Base-by-base conservation (phyloP, 2,797 vertebrate genomes). In the Takifugu ocellatus region DNA sequence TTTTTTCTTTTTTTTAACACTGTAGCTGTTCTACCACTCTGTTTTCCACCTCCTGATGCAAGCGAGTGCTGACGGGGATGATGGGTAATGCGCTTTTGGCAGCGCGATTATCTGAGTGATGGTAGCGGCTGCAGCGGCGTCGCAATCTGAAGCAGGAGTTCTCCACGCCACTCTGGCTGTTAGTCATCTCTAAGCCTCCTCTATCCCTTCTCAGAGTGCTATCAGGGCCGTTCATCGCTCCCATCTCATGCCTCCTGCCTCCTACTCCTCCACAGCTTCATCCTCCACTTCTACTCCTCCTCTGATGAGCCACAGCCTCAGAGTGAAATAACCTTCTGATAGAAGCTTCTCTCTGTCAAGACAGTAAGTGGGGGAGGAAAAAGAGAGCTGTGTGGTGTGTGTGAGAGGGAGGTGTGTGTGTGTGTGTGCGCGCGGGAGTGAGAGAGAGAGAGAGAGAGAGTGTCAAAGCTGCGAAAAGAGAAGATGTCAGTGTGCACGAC, bases 301-400 rank as follows among this genome's bases (percentile, higher is more conserved):
- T 77, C 82, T 85, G 86, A 85, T 81, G 85, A 86, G 84, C 77
- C 81, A 77, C 71, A 78, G 79, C 78, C 73, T 80, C 66, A 82
- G 75, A 89, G 86, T 90, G 79, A 88, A 89, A 84, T 81, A 86
- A 75, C 78, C 84, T 58, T 76, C 81, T 83, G 82, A 87, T 73
- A 84, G 80, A 87, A 81, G 86, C 83, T 76, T 85, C 78, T 84
- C 78, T 84, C 75, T 87, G 81, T 87, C 81, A 87, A 88, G 84
- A 85, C 81, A 81, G 84, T 88, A 87, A 87, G 86, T 86, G 85
- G 75, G 82, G 63, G 76, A 29, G 69, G 81, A 51, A 73, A 74
- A 68, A 52, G 54, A 60, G 56, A 56, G 59, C 56, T 67, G 68
- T 5, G 49, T 66, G 75, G 36, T 39, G 36, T 14, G 2, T 39